Evolutionary conservation across 2,888 invertebrate genomes (phyloP).

Genomic region (Molorchus minor): DNA sequence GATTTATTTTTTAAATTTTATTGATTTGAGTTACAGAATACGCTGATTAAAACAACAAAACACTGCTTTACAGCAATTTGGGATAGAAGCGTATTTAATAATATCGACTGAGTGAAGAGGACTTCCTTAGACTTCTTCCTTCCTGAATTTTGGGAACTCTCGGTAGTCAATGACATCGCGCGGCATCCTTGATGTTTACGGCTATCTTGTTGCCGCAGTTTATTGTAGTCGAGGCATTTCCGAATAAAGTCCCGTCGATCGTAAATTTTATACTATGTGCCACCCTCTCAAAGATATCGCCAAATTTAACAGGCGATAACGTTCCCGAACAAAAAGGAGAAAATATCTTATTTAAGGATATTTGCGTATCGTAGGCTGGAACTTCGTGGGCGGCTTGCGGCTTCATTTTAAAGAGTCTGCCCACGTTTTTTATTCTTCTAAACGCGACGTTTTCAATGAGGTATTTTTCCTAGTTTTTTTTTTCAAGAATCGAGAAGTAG

Average conservation of each 20-base stretch:
- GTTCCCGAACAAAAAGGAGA: conserved; percentile 21
- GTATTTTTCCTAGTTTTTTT: no score
- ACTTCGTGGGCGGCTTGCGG: no score
- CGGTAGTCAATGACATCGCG: not conserved
- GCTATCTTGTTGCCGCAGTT: conserved; percentile 30
- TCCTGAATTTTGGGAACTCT: conserved; percentile 37
- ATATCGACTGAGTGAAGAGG: conserved; percentile 42
- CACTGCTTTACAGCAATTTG: no score
- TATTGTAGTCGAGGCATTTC: conserved; percentile 25
- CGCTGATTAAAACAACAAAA: no score
- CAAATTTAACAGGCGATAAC: conserved; percentile 30
- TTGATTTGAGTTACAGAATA: no score
- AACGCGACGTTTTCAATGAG: no score
- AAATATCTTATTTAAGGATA: not conserved
- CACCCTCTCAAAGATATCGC: conserved; percentile 20
- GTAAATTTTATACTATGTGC: conserved; percentile 18
- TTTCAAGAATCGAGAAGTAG: no score
- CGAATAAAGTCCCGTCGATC: conserved; percentile 24
- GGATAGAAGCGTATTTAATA: no score
- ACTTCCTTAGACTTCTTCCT: conserved; percentile 39
- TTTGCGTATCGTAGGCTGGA: not conserved
- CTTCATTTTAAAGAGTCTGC: no score
- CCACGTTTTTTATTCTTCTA: no score
- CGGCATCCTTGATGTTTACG: conserved; percentile 24
- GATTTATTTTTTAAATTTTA: no score